Evolutionary conservation across 2,113 vertebrate species (phyloP).

Genomic region (Elgaria multicarinata): DNA sequence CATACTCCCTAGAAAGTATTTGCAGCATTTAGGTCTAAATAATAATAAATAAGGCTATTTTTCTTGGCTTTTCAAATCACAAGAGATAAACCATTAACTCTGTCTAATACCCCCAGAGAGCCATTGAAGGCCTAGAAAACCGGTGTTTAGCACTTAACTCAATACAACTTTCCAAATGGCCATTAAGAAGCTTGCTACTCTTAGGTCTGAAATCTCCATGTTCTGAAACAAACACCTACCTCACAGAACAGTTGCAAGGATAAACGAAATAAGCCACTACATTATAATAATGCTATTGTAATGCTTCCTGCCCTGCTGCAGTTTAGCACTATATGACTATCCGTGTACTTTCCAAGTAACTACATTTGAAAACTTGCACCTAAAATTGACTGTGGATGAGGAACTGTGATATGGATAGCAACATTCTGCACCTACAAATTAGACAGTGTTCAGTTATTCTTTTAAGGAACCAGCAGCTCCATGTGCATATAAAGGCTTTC

Average conservation of each 20-base stretch:
- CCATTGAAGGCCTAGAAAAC: not conserved
- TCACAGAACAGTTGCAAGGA: not conserved
- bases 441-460: not conserved
- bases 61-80: not conserved
- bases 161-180: not conserved
- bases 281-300: not conserved
- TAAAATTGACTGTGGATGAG: not conserved
- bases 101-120: not conserved
- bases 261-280: not conserved
- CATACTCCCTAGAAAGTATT: not conserved
- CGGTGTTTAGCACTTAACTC: not conserved
- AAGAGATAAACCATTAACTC: not conserved
- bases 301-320: not conserved
- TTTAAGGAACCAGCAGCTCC: not conserved
- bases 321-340: not conserved
- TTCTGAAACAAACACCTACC: not conserved
- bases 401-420: not conserved
- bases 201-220: not conserved
- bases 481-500: not conserved
- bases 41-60: not conserved
- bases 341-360: not conserved
- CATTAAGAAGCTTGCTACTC: too few species aligned
- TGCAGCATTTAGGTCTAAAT: not conserved
- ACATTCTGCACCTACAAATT: not conserved
- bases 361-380: not conserved